Conservation (phyloP, 2,888 invertebrate genomes). For the Macaria liturata region DNA sequence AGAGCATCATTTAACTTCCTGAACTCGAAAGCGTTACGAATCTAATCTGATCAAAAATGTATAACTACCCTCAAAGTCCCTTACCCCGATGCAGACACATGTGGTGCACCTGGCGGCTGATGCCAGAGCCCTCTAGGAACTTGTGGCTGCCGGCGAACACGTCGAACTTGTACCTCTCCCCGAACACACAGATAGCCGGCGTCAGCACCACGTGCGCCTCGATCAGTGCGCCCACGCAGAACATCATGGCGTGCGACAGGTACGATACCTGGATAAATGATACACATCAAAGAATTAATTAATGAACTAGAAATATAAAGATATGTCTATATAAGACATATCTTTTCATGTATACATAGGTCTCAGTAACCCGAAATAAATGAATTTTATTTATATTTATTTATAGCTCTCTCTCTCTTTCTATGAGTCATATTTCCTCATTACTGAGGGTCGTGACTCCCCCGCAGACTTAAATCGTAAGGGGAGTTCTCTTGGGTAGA, state of each 20-base stretch:
- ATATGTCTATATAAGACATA: too few species aligned
- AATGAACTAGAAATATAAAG: background rate
- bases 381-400: too few species aligned
- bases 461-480: too few species aligned
- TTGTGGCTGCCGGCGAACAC: slow-evolving; percentile 62
- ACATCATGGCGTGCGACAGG: slow-evolving; percentile 70
- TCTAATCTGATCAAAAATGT: too few species aligned
- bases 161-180: slow-evolving; percentile 63
- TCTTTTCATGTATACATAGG: too few species aligned
- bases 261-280: slow-evolving; percentile 56
- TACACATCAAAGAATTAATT: background rate
- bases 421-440: too few species aligned
- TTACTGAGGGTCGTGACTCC: too few species aligned
- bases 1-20: too few species aligned
- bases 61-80: background rate
- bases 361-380: too few species aligned
- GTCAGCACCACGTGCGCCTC: slow-evolving; percentile 71
- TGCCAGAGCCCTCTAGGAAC: slow-evolving; percentile 57
- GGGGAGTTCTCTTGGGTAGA: too few species aligned
- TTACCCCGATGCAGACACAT: slow-evolving; percentile 65
- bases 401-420: too few species aligned
- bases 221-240: slow-evolving; percentile 65
- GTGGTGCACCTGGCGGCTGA: slow-evolving; percentile 53
- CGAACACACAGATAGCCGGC: slow-evolving; percentile 64
- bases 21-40: too few species aligned